Base-by-base conservation (phyloP, 2,888 invertebrate genomes). In the Temnothorax unifasciatus region DNA sequence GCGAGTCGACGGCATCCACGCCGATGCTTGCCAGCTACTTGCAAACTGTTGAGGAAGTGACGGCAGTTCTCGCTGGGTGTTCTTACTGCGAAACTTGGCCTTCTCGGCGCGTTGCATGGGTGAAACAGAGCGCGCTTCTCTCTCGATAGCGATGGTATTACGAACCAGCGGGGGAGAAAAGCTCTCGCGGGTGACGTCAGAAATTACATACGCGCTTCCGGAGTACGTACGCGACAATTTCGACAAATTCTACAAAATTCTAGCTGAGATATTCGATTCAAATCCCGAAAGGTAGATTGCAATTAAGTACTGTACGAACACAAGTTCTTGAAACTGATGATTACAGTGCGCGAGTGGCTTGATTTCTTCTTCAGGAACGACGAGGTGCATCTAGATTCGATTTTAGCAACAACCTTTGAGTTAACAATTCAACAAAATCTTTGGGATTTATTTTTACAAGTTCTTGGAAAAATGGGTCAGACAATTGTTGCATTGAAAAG, bases 11-110 rank as follows among this genome's bases (percentile, higher is more conserved):
- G 29, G 57, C 57, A 57, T 79, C 44, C 57, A n/a, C 44, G 25
- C 44, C 57, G 44, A 79, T 71, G 73, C 73, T 79, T 47, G 44
- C 59, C 73, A 79, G 79, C 73, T 79, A 79, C 79, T 79, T 79
- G 79, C 79, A 59, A 79, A 79, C 79, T 79, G 73, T 59, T 38
- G 79, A 79, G 79, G 73, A 71, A 79, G 73, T 73, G 73, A 34
- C 47, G 79, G 38, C 59, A 38, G 73, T 79, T 79, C 79, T 79
- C 57, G 18, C 57, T 47, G 47, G 63, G 18, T 71, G 79, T 79
- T 79, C 79, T 79, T 73, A 79, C 79, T 73, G 59, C 73, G 25
- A 59, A 79, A 79, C 79, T 79, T 73, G n/a, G 71, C 71, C 79
- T 59, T 21, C 57, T 71, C 47, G 71, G 57, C 34, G 34, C 11